Evolutionary conservation across 2,797 vertebrate genomes (phyloP), one percentile per base, ranked within the genome.

Genomic region (Echiichthys vipera): DNA sequence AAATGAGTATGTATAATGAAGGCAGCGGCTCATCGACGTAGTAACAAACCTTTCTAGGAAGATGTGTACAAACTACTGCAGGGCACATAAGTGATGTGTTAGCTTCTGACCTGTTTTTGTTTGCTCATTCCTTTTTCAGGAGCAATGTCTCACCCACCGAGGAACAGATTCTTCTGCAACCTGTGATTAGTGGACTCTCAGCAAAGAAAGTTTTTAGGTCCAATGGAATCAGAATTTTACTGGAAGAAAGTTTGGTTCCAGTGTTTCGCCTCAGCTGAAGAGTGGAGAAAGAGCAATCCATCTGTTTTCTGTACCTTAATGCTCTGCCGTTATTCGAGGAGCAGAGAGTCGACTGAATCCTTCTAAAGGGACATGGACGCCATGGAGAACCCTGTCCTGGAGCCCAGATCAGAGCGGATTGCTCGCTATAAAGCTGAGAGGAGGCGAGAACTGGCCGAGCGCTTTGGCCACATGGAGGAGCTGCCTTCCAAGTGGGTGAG

Each of bases 391-490:
- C 79, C 83, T 0, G 84, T 76, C 22, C 83, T 89, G 78, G 95
- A 95, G 85, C 88, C 95, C 67, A 88, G 95, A 57, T 91, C 94
- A 0, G 95, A 94, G 82, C 90, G 94, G 39, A 95, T 95, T 1
- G 94, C 94, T 54, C 93, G 94, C 42, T 95, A 95, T 65, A 96
- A 95, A 85, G 93, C 94, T 0, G 95, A 95, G 82, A 90, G 95
- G 80, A 86, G 94, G 75, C 80, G 94, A 62, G 94, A 95, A 53
- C 89, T 95, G 72, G 93, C 93, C 0, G 93, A 95, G 14, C 91
- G 89, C 50, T 95, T 85, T 0, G 91, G 93, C 57, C 85, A 83
- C 80, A 18, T 65, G 15, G 93, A 94, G 71, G 93, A 94, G 58
- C 85, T 93, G 13, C 91, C 91, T 1, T 83, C 92, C 36, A 94